phyloP scores from a whole-genome alignment of 1,140 invertebrate species.

The Ericerus pela region DNA sequence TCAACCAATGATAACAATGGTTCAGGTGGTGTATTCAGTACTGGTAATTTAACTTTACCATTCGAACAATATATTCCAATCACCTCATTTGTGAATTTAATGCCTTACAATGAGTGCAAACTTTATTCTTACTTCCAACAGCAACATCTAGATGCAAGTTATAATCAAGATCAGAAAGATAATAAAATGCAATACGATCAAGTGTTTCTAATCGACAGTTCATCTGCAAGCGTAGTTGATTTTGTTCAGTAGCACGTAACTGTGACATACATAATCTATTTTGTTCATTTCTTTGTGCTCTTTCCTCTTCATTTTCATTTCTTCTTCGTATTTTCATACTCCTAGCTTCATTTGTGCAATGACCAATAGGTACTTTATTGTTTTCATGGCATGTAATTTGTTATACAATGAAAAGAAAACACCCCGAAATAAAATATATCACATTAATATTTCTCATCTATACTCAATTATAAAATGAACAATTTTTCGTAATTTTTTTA shows the following conservation, averaged over 20 bases:
- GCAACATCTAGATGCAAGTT: background rate
- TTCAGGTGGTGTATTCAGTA: constrained; percentile 18
- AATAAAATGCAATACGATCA: no score
- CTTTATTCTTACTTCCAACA: background rate
- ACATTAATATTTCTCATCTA: no score
- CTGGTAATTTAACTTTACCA: constrained; percentile 21
- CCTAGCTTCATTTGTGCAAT: background rate
- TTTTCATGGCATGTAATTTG: no score
- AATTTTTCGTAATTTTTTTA: no score
- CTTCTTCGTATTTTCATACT: background rate
- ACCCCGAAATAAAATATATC: no score
- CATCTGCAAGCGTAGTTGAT: no score
- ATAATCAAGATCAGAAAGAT: background rate
- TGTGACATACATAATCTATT: background rate
- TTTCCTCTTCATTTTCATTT: background rate
- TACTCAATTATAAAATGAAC: no score
- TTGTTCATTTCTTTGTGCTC: background rate
- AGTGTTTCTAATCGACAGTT: background rate
- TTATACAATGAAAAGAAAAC: no score
- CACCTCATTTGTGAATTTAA: constrained; percentile 17
- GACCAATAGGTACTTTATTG: no score
- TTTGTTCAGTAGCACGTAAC: background rate
- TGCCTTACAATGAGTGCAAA: constrained; percentile 9
- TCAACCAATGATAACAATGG: constrained; percentile 27
- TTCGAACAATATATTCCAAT: constrained; percentile 19